A percentile compares a stretch with the other conserved stretches of the same genome.
These are phyloP conservation scores for Forbesichthys agassizii DNA, from an alignment of 2,113 vertebrate genomes.

Conservation along the genomic window DNA sequence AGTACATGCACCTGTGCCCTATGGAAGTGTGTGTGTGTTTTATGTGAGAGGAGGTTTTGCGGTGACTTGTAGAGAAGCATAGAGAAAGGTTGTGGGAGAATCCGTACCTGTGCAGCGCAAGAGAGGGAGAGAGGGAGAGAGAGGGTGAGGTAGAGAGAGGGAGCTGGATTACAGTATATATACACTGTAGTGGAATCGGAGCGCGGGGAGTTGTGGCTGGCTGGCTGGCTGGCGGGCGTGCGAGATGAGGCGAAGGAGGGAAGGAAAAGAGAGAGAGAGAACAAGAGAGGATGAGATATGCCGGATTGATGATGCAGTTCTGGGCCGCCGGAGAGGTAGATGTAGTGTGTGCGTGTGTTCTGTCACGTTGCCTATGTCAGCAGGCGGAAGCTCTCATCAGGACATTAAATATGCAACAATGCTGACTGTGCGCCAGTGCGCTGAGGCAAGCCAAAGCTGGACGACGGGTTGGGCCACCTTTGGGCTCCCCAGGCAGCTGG, in stretches of 20 bases:
- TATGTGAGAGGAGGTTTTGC: slow-evolving; percentile 45
- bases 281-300: slow-evolving; percentile 62
- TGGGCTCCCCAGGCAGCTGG: slow-evolving; percentile 3
- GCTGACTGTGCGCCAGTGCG: slow-evolving; percentile 91
- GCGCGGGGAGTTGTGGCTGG: slow-evolving; percentile 50
- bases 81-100: slow-evolving; percentile 57
- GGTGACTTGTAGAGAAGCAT: slow-evolving; percentile 47
- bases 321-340: slow-evolving; percentile 46
- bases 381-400: slow-evolving; percentile 96
- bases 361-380: slow-evolving; percentile 99
- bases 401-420: slow-evolving; percentile 99
- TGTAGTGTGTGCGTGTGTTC: slow-evolving; percentile 55
- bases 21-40: slow-evolving; percentile 24
- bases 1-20: background rate
- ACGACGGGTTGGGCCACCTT: slow-evolving; percentile 56
- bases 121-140: slow-evolving; percentile 7
- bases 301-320: slow-evolving; percentile 85
- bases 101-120: slow-evolving; percentile 38
- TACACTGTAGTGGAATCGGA: slow-evolving; percentile 44
- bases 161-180: slow-evolving; percentile 9
- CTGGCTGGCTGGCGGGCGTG: slow-evolving; percentile 32
- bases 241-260: slow-evolving; percentile 48
- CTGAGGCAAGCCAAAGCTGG: slow-evolving; percentile 85
- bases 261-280: slow-evolving; percentile 58
- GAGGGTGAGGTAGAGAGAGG: background rate